Percentiles rank a stretch among this genome's conserved stretches.
Evolutionary conservation across 1,140 invertebrate genomes (phyloP).

Genomic region (Wasmannia auropunctata): DNA sequence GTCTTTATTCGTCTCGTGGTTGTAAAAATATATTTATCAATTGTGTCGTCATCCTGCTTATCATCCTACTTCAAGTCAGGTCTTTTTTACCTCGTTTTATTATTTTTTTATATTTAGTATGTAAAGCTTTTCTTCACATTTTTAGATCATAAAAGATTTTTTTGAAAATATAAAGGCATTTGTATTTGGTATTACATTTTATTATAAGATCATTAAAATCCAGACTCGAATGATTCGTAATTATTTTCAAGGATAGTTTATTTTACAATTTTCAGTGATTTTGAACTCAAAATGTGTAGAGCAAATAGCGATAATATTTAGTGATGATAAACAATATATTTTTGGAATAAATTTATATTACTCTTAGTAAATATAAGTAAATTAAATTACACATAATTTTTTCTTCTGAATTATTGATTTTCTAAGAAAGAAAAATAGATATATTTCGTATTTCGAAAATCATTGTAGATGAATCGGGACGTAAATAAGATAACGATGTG

Average conservation of each 20-base stretch:
- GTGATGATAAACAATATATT: not conserved
- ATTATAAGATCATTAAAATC: not conserved
- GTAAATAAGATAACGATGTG: conserved; percentile 23
- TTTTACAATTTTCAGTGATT: not conserved
- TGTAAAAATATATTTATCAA: not conserved
- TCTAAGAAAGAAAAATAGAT: not conserved
- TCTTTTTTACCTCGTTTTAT: not conserved
- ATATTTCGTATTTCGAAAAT: not conserved
- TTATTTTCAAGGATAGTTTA: not conserved
- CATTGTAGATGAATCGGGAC: not conserved
- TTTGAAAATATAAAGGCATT: not conserved
- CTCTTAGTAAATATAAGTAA: too few relatives aligned
- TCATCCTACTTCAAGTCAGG: not conserved
- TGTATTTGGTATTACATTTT: not conserved
- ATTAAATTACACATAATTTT: too few relatives aligned
- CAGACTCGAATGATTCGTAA: not conserved
- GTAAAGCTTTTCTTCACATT: not conserved
- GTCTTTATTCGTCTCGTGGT: not conserved
- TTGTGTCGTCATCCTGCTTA: not conserved
- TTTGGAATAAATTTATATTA: not conserved
- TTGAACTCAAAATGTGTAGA: not conserved
- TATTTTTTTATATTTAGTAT: not conserved
- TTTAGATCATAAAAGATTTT: not conserved
- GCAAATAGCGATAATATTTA: not conserved
- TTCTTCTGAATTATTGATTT: not conserved